Conservation (phyloP, 2,113 vertebrate species). For the Chionodraco myersi region DNA sequence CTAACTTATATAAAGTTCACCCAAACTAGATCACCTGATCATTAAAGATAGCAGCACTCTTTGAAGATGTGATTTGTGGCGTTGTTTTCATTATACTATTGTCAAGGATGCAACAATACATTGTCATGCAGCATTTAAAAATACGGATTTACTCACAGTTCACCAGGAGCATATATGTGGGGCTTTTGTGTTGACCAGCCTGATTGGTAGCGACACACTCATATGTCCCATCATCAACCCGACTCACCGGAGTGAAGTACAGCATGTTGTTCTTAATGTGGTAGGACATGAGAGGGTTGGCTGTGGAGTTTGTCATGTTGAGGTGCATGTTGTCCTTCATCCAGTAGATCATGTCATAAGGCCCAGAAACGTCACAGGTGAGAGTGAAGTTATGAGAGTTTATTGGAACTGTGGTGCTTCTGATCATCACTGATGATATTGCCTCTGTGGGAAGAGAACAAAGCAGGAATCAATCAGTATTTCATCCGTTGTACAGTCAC, state of each 20-base stretch:
- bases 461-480: not conserved
- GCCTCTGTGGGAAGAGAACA: slow-evolving; percentile 60
- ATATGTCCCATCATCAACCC: slow-evolving; percentile 63
- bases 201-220: slow-evolving; percentile 70
- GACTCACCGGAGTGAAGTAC: slow-evolving; percentile 66
- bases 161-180: slow-evolving; percentile 48
- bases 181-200: slow-evolving; percentile 43
- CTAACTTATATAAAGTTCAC: not conserved
- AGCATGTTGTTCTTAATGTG: slow-evolving; percentile 45
- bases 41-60: not conserved
- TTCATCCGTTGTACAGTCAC: not conserved
- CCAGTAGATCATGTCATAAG: slow-evolving; percentile 70
- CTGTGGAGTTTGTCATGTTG: not conserved
- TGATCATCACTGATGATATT: slow-evolving; percentile 63
- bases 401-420: slow-evolving; percentile 53
- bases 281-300: slow-evolving; percentile 6
- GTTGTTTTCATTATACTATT: not conserved
- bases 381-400: slow-evolving; percentile 61
- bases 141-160: slow-evolving; percentile 76
- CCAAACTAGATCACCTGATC: not conserved
- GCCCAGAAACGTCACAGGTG: slow-evolving; percentile 68
- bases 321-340: slow-evolving; percentile 48
- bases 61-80: not conserved
- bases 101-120: not conserved
- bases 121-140: not conserved